These are phyloP conservation scores for Cyprinodon tularosa DNA, from an alignment of 2,113 vertebrate genomes.

Conservation along the genomic window DNA sequence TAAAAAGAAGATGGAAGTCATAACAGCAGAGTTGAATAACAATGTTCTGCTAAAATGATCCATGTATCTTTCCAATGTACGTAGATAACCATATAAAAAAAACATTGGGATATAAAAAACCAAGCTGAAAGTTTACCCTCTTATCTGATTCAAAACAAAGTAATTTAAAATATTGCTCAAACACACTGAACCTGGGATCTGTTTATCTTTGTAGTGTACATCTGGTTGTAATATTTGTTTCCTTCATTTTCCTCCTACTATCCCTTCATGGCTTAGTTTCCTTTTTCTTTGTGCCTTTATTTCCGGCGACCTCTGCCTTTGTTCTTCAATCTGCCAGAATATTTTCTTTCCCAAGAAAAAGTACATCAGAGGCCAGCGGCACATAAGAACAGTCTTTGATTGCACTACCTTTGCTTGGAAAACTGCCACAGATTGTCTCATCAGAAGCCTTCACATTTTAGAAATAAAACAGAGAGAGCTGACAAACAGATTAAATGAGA, in stretches of 20 bases:
- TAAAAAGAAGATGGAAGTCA: too few relatives aligned
- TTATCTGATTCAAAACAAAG: background rate
- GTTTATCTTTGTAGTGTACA: slow-evolving; percentile 45
- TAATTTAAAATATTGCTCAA: slow-evolving; percentile 1
- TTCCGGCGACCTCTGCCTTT: slow-evolving; percentile 9
- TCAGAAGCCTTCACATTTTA: slow-evolving; percentile 5
- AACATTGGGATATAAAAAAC: background rate
- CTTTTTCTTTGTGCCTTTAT: slow-evolving; percentile 19
- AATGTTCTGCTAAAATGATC: background rate
- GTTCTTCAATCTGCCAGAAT: slow-evolving; percentile 15
- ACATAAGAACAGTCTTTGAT: slow-evolving; percentile 79
- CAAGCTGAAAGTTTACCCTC: slow-evolving; percentile 31
- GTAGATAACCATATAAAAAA: slow-evolving; percentile 13
- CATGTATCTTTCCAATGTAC: too few relatives aligned
- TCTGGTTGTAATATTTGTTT: slow-evolving; percentile 38
- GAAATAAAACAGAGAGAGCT: slow-evolving; percentile 4
- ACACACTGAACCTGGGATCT: slow-evolving; percentile 16
- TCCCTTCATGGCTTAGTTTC: slow-evolving; percentile 36
- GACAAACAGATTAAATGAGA: background rate
- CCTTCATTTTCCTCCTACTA: slow-evolving; percentile 32
- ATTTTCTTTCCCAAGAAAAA: slow-evolving; percentile 78
- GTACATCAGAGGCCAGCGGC: slow-evolving; percentile 83
- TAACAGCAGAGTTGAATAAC: background rate
- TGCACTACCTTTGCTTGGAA: slow-evolving; percentile 81
- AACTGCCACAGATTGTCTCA: slow-evolving; percentile 62